Conservation (phyloP, 1,140 invertebrate species). For the Drosophila ficusphila region DNA sequence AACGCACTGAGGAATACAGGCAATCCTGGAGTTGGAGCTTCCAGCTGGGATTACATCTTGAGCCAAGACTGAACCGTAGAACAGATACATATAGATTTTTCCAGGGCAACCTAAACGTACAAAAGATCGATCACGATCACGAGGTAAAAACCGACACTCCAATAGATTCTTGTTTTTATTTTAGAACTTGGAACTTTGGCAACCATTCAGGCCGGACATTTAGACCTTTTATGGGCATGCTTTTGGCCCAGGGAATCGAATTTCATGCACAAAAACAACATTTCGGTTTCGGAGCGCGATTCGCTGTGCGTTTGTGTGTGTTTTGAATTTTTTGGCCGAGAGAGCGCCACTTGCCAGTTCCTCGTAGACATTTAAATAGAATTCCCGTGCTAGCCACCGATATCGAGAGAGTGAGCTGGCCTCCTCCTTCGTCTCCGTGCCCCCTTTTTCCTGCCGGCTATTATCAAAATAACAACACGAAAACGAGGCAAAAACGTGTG, state of each 20-base stretch:
- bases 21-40: background rate
- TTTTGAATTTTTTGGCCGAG: constrained; percentile 22
- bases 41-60: background rate
- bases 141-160: constrained; percentile 7
- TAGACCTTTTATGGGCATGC: constrained; percentile 70
- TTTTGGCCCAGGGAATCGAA: constrained; percentile 65
- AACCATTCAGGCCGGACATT: constrained; percentile 9
- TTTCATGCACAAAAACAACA: constrained; percentile 75
- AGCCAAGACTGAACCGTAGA: constrained; percentile 24
- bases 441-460: constrained; percentile 22
- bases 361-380: constrained; percentile 72
- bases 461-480: constrained; percentile 34
- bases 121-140: constrained; percentile 6
- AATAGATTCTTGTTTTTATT: background rate
- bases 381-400: constrained; percentile 48
- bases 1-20: no score
- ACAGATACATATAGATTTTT: background rate
- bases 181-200: background rate
- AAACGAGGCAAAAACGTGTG: constrained; percentile 40
- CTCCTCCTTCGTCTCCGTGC: background rate
- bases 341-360: constrained; percentile 69
- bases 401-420: constrained; percentile 29
- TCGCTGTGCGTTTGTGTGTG: constrained; percentile 16
- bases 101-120: constrained; percentile 8
- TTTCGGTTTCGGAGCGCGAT: constrained; percentile 50